Conservation (phyloP, 2,888 invertebrate species). For the Osedax fenrisi region DNA sequence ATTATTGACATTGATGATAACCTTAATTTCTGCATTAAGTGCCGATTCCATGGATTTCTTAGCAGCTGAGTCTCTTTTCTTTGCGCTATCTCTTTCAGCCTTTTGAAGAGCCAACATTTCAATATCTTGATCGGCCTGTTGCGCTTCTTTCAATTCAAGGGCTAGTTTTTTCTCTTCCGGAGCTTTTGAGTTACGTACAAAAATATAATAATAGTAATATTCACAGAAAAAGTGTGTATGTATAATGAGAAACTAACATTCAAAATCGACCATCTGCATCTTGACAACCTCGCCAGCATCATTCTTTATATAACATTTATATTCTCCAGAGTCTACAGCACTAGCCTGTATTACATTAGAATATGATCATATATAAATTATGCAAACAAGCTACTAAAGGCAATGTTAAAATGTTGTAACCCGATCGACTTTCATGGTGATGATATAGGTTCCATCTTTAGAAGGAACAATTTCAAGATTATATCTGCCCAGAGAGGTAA, state of each 20-base stretch:
- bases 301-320: slow-evolving; percentile 78
- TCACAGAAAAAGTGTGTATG: not conserved
- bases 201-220: slow-evolving; percentile 1
- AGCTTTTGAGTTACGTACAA: not conserved
- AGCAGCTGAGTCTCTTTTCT: too few relatives aligned
- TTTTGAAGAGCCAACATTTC: too few relatives aligned
- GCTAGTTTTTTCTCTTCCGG: not conserved
- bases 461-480: slow-evolving; percentile 65
- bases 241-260: slow-evolving; percentile 26
- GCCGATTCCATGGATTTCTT: too few relatives aligned
- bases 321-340: slow-evolving; percentile 84
- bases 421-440: slow-evolving; percentile 40
- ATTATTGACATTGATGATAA: too few relatives aligned
- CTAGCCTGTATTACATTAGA: slow-evolving; percentile 60
- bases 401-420: slow-evolving; percentile 40
- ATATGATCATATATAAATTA: too few relatives aligned
- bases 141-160: too few relatives aligned
- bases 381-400: too few relatives aligned
- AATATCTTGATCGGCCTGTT: too few relatives aligned
- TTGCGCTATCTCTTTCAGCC: too few relatives aligned
- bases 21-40: too few relatives aligned
- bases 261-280: slow-evolving; percentile 15
- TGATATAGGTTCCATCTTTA: slow-evolving; percentile 50
- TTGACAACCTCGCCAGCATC: slow-evolving; percentile 80
- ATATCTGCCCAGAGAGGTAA: slow-evolving; percentile 71